Conservation (phyloP, 2,888 invertebrate species). For the Vandiemenella viatica region DNA sequence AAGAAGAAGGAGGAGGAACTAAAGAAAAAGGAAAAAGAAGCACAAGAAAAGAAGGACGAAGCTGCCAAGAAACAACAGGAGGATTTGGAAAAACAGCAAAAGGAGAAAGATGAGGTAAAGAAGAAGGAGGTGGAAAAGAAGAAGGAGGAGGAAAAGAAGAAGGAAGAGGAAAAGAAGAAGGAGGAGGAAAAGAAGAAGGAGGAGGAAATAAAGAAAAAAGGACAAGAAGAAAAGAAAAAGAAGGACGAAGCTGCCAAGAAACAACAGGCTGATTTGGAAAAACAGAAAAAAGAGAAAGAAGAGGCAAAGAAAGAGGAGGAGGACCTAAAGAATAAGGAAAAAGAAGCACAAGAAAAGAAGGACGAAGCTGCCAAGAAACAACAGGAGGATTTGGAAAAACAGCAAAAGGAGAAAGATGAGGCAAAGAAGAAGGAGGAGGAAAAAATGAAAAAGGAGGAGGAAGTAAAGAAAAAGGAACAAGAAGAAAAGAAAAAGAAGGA, state of each 20-base stretch:
- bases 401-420: constrained; percentile 12
- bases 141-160: constrained; percentile 10
- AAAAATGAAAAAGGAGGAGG: constrained; percentile 17
- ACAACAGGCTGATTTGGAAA: too few species aligned
- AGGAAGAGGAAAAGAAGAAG: too few species aligned
- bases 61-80: constrained; percentile 7
- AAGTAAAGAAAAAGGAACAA: constrained; percentile 15
- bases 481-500: constrained; percentile 14
- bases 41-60: too few species aligned
- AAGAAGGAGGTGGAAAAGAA: constrained; percentile 9
- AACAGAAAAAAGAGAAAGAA: constrained; percentile 11
- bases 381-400: constrained; percentile 12
- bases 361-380: constrained; percentile 15
- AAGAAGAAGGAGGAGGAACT: too few species aligned
- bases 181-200: constrained; percentile 10
- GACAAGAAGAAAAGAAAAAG: too few species aligned
- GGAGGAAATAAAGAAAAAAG: too few species aligned
- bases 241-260: too few species aligned
- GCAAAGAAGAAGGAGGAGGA: constrained; percentile 16
- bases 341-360: too few species aligned
- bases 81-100: constrained; percentile 9
- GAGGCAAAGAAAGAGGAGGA: too few species aligned
- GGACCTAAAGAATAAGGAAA: too few species aligned
- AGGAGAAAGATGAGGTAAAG: constrained; percentile 4
- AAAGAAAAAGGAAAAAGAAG: too few species aligned